phyloP scores from a whole-genome alignment of 2,113 vertebrate species.

The Toxotes chatareus region DNA sequence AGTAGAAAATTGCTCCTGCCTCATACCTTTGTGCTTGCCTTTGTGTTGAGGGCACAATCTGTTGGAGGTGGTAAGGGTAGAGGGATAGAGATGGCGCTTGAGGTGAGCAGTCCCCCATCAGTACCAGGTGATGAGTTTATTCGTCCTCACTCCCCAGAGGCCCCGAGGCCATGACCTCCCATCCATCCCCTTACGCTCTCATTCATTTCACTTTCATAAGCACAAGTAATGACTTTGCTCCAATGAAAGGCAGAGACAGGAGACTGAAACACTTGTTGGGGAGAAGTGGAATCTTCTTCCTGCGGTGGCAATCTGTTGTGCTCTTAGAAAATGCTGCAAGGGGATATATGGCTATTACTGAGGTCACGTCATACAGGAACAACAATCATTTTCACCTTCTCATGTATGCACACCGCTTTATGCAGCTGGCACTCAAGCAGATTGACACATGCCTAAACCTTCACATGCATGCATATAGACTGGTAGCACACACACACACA shows the following conservation, averaged over 20 bases:
- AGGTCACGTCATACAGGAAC: conserved; percentile 62
- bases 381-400: conserved; percentile 73
- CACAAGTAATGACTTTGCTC: conserved; percentile 90
- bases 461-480: conserved; percentile 34
- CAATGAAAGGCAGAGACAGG: conserved; percentile 60
- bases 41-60: conserved; percentile 35
- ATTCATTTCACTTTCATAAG: conserved; percentile 94
- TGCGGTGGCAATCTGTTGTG: conserved; percentile 33
- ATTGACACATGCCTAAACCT: conserved; percentile 67
- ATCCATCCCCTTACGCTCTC: conserved; percentile 88
- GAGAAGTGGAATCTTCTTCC: conserved; percentile 76
- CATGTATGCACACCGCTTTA: conserved; percentile 36
- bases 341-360: conserved; percentile 61
- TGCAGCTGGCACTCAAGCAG: conserved; percentile 64
- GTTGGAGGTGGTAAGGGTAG: conserved; percentile 75
- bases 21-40: conserved; percentile 22
- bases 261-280: conserved; percentile 86
- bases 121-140: conserved; percentile 91
- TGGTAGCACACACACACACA: conserved; percentile 23
- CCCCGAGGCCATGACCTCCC: conserved; percentile 85
- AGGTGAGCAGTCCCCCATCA: conserved; percentile 75
- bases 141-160: conserved; percentile 87
- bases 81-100: conserved; percentile 49
- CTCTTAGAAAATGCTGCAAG: conserved; percentile 40
- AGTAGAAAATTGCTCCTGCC: conserved; percentile 62